These are phyloP conservation scores for Lontra canadensis DNA, from an alignment of 2,113 vertebrate species.

Conservation along the genomic window DNA sequence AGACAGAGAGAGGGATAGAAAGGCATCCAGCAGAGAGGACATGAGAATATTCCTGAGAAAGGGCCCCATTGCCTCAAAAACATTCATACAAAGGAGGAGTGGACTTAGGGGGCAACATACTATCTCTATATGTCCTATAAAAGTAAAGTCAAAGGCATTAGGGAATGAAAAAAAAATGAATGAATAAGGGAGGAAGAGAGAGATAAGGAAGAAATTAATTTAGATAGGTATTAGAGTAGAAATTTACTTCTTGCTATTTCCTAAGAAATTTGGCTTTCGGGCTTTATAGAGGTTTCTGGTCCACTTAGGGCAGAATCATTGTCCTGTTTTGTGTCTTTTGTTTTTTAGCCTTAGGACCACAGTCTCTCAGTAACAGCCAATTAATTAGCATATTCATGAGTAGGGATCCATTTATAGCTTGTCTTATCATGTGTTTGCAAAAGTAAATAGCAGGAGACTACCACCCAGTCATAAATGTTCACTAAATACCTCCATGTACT, in stretches of 20 bases:
- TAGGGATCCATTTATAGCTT: not conserved
- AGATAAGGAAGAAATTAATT: not conserved
- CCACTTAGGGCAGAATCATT: not conserved
- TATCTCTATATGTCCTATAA: not conserved
- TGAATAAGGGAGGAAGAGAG: not conserved
- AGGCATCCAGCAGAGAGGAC: not conserved
- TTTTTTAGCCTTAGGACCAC: not conserved
- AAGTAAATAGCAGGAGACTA: not conserved
- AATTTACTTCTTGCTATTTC: not conserved
- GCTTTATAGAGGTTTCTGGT: not conserved
- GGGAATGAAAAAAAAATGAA: not conserved
- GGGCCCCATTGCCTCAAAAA: not conserved
- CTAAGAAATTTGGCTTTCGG: not conserved
- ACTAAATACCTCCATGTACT: not conserved
- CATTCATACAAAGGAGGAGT: not conserved
- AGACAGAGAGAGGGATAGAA: not conserved
- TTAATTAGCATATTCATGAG: not conserved
- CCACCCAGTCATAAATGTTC: not conserved
- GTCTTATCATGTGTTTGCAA: not conserved
- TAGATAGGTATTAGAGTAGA: not conserved
- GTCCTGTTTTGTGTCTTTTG: not conserved
- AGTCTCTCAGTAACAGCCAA: not conserved
- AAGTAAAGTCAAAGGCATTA: not conserved
- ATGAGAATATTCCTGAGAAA: not conserved
- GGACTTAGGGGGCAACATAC: not conserved